phyloP scores from a whole-genome alignment of 2,113 vertebrate genomes.

The Rhegmatorhina hoffmannsi region DNA sequence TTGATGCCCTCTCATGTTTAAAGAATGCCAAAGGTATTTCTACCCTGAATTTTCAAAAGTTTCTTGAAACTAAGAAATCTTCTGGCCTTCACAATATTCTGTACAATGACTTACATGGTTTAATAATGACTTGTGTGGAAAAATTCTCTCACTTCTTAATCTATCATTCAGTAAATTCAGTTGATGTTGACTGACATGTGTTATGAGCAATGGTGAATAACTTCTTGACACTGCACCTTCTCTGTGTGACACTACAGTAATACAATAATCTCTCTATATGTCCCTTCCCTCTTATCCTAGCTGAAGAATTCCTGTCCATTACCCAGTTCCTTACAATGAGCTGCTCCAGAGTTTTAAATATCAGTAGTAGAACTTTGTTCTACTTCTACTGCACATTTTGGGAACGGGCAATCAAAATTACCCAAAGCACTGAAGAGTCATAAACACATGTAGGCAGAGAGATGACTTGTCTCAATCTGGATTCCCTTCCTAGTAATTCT shows the following conservation, averaged over 20 bases:
- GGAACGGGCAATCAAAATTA: background rate
- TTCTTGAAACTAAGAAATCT: background rate
- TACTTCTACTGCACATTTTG: background rate
- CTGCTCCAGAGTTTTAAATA: background rate
- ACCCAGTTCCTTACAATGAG: background rate
- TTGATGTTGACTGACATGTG: background rate
- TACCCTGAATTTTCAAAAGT: background rate
- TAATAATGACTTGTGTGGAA: background rate
- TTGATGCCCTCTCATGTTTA: background rate
- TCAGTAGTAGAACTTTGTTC: background rate
- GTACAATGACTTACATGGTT: background rate
- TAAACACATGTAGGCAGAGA: background rate
- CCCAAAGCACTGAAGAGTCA: background rate
- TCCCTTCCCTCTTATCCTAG: background rate
- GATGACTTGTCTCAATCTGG: background rate
- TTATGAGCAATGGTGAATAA: background rate
- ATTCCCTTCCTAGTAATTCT: background rate
- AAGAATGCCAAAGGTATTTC: background rate
- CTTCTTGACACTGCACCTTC: background rate
- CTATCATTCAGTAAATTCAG: background rate
- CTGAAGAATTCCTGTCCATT: background rate
- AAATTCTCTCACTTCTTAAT: background rate
- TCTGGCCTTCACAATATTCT: background rate
- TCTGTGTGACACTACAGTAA: background rate
- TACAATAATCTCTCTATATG: background rate